Evolutionary conservation across 2,888 invertebrate species (phyloP).

Genomic region (Dorcus hopei): DNA sequence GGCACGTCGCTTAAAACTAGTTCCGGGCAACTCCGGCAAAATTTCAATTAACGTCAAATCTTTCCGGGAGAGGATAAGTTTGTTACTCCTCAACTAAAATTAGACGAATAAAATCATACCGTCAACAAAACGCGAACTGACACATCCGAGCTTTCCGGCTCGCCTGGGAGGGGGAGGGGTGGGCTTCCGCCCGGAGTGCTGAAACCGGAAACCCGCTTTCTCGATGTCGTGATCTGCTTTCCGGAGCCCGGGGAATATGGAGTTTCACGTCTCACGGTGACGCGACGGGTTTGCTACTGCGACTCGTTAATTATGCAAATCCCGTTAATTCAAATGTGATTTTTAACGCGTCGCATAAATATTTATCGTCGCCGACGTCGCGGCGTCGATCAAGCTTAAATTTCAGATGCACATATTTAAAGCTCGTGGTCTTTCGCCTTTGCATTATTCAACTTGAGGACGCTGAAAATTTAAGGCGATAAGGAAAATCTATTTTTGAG

Average conservation of each 20-base stretch:
- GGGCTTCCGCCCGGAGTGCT: constrained; percentile 32
- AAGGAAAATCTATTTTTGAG: no score
- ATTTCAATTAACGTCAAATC: background rate
- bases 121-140: constrained; percentile 36
- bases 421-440: no score
- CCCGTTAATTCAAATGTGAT: constrained; percentile 1
- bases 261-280: constrained; percentile 35
- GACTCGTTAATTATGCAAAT: constrained; percentile 13
- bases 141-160: constrained; percentile 35
- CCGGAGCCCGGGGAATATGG: constrained; percentile 42
- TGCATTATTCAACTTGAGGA: no score
- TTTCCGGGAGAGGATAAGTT: constrained; percentile 1
- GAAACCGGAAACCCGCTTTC: constrained; percentile 44
- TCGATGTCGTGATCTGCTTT: constrained; percentile 39
- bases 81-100: constrained; percentile 13
- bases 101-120: constrained; percentile 29
- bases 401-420: no score
- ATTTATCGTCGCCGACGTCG: background rate
- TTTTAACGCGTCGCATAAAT: background rate
- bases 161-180: constrained; percentile 26
- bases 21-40: constrained; percentile 1
- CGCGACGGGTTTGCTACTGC: constrained; percentile 27
- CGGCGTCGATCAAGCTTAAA: background rate
- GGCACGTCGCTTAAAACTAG: constrained; percentile 1
- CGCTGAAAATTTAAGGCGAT: no score